Evolutionary conservation across 2,888 invertebrate genomes (phyloP).

Genomic region (Sphaerophoria rueppellii): DNA sequence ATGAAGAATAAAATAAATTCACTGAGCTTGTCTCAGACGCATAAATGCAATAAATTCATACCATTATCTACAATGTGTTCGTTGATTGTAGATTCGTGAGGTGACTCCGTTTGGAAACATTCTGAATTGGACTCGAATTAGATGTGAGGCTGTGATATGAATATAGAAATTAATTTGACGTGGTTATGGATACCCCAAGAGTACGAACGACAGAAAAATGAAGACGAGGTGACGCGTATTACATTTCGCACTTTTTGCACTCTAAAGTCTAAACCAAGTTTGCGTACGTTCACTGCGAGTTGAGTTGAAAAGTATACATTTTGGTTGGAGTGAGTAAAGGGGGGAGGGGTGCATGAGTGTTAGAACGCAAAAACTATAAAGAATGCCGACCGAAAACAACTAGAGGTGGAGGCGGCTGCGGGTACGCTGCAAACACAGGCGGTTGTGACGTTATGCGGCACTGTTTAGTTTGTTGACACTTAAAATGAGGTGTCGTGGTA

Average conservation of each 20-base stretch:
- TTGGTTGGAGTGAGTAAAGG: background rate
- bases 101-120: conserved; percentile 31
- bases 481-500: conserved; percentile 66
- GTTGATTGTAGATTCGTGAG: conserved; percentile 49
- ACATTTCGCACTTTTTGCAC: conserved; percentile 63
- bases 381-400: conserved; percentile 37
- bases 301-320: conserved; percentile 45
- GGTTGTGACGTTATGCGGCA: conserved; percentile 51
- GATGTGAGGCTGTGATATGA: conserved; percentile 15
- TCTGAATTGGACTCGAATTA: conserved; percentile 42
- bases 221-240: conserved; percentile 35
- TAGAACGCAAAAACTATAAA: conserved; percentile 23
- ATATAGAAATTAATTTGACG: background rate
- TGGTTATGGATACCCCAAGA: background rate
- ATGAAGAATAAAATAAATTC: conserved; percentile 65
- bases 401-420: no score
- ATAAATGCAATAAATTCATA: conserved; percentile 48
- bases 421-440: background rate
- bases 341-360: conserved; percentile 1
- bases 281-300: background rate
- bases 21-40: conserved; percentile 59
- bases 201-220: conserved; percentile 11
- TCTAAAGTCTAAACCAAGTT: conserved; percentile 11
- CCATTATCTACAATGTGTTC: conserved; percentile 32
- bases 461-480: conserved; percentile 67